Base-by-base conservation (phyloP, 2,797 vertebrate genomes). In the Melopsittacus undulatus region DNA sequence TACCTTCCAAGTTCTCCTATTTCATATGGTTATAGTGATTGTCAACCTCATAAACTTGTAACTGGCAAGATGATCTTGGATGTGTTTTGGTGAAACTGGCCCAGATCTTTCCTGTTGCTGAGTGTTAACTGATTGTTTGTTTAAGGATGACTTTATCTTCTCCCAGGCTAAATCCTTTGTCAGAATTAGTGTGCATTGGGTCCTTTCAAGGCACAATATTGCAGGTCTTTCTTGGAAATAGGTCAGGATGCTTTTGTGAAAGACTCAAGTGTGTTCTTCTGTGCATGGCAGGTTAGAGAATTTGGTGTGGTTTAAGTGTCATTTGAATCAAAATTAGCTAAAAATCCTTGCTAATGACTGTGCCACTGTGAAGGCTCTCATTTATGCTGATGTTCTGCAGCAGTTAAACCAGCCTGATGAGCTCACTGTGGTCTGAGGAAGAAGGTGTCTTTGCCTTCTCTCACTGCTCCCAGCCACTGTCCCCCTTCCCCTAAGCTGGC, bases 81-180 rank as follows among this genome's bases (percentile, higher is more conserved):
- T 81, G 30, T 57, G 48, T 83, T 83, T 64, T 69, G 52, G 29
- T 74, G 88, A 87, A 82, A 40, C 70, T 83, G 59, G 29, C 59
- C 36, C 29, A 34, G 23, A 61, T 79, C 43, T 64, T 84, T 84
- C 59, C 48, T 64, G 15, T n/a, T 86, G 76, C 70, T 69, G 87
- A 81, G 63, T 61, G 75, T 64, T 85, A 87, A 49, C 78, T 75
- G 78, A 34, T 61, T 16, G 46, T 15, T 66, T 83, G 64, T 83
- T 93, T 92, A 43, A 77, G 64, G 73, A 67, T 91, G 64, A 38
- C 45, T 94, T 83, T 83, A 29, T 83, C 76, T 75, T 86, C 68
- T 94, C 66, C 52, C 45, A 36, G 69, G 57, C 34, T 40, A 64
- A 52, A 8, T 61, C 43, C 63, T 94, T 86, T 92, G 70, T 92